phyloP scores from a whole-genome alignment of 2,113 vertebrate genomes.

The Scomber japonicus region DNA sequence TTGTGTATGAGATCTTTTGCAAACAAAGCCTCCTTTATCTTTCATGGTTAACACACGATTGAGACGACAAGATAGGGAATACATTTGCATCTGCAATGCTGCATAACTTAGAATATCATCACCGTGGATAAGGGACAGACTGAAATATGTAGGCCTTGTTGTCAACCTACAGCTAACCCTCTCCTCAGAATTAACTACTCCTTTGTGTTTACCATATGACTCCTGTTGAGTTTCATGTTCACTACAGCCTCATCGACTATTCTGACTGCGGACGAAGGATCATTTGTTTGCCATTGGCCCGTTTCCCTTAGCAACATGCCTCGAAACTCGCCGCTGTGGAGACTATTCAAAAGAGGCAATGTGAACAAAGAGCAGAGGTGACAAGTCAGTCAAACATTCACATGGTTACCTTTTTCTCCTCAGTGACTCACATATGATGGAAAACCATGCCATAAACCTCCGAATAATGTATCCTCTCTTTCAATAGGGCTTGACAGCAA shows the following conservation, averaged over 20 bases:
- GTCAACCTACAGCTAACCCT: slow-evolving; percentile 14
- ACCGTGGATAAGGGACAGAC: not conserved
- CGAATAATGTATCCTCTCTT: slow-evolving; percentile 30
- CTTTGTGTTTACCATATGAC: slow-evolving; percentile 60
- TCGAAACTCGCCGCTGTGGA: slow-evolving; percentile 24
- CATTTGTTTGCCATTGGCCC: slow-evolving; percentile 70
- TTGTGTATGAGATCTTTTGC: slow-evolving; percentile 18
- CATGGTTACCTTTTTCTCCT: slow-evolving; percentile 37
- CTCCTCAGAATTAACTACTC: slow-evolving; percentile 18
- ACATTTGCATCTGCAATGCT: slow-evolving; percentile 43
- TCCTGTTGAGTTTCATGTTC: slow-evolving; percentile 62
- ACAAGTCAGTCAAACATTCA: slow-evolving; percentile 47
- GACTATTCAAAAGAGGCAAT: slow-evolving; percentile 65
- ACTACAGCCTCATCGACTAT: slow-evolving; percentile 53
- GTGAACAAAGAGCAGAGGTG: slow-evolving; percentile 38
- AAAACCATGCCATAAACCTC: not conserved
- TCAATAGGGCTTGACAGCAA: not conserved
- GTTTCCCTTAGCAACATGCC: slow-evolving; percentile 73
- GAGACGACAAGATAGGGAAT: slow-evolving; percentile 3
- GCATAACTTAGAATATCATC: slow-evolving; percentile 46
- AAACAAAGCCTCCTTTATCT: slow-evolving; percentile 52
- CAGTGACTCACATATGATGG: slow-evolving; percentile 19
- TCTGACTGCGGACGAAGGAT: slow-evolving; percentile 50
- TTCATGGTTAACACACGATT: slow-evolving; percentile 11
- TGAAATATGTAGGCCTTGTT: slow-evolving; percentile 1